Conservation (phyloP, 2,888 invertebrate species). For the Harpalus rubripes region DNA sequence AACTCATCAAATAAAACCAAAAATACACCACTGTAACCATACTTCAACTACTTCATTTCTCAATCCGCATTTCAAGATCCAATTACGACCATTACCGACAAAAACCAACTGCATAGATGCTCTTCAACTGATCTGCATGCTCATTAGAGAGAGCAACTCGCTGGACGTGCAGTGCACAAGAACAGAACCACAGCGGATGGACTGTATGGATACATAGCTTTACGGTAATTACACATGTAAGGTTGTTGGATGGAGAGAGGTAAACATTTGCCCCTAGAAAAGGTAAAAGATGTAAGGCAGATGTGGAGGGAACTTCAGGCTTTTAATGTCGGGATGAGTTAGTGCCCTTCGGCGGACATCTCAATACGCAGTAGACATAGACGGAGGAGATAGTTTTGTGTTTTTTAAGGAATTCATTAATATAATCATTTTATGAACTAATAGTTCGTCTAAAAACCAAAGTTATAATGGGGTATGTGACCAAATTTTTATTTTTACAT, state of each 20-base stretch:
- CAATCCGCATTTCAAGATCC: conserved; percentile 40
- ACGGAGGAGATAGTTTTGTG: conserved; percentile 16
- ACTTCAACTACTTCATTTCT: conserved; percentile 30
- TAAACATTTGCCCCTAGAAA: conserved; percentile 61
- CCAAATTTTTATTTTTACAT: no score
- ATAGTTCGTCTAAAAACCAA: no score
- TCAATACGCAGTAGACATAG: conserved; percentile 48
- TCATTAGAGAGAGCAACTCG: conserved; percentile 20
- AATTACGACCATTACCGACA: conserved; percentile 28
- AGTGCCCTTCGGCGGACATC: conserved; percentile 63
- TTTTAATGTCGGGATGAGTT: conserved; percentile 61
- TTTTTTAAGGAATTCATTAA: not conserved
- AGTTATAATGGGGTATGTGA: no score
- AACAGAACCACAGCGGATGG: conserved; percentile 15
- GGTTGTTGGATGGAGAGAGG: conserved; percentile 33
- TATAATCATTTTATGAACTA: no score
- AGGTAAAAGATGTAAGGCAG: conserved; percentile 40
- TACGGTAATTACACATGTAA: conserved; percentile 59
- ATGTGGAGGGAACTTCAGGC: not conserved
- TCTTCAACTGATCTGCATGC: conserved; percentile 32
- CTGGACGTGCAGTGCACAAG: not conserved
- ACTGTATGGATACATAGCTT: conserved; percentile 41
- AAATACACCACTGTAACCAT: conserved; percentile 27
- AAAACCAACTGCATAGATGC: conserved; percentile 20
- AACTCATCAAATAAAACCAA: conserved; percentile 25